A percentile compares a stretch with the other conserved stretches of the same genome.
Conservation (phyloP, 2,113 vertebrate genomes). For the Callospermophilus lateralis region DNA sequence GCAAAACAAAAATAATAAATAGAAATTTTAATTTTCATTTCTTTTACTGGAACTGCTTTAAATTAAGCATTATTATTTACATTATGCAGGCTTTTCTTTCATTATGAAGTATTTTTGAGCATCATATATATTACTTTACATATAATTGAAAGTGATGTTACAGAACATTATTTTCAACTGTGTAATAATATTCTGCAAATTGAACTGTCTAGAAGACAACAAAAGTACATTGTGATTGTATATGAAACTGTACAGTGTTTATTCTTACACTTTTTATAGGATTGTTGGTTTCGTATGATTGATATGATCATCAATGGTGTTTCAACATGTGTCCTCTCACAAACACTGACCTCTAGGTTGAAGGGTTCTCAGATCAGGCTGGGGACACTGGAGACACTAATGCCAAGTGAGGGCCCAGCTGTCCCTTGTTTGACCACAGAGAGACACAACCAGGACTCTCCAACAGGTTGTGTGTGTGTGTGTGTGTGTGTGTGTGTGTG, state of each 20-base stretch:
- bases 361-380: neutral
- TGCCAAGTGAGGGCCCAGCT: neutral
- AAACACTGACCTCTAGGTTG: neutral
- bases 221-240: conserved; percentile 99
- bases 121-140: conserved; percentile 98
- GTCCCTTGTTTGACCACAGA: no score
- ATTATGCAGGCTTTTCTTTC: conserved; percentile 19
- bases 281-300: conserved; percentile 93
- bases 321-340: conserved; percentile 98
- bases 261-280: conserved; percentile 97
- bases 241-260: conserved; percentile 99
- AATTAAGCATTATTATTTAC: conserved; percentile 27
- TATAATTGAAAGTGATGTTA: conserved; percentile 98
- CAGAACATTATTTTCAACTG: conserved; percentile 99
- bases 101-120: neutral
- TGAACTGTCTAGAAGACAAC: conserved; percentile 99
- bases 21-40: conserved; percentile 32
- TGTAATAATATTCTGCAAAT: conserved; percentile 99
- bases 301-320: conserved; percentile 92
- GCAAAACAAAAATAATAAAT: neutral
- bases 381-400: neutral
- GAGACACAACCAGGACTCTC: neutral
- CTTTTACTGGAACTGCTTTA: conserved; percentile 8
- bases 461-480: no score
- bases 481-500: no score